These are phyloP conservation scores for Chrysotoxum bicinctum DNA, from an alignment of 2,888 invertebrate genomes.

Conservation along the genomic window DNA sequence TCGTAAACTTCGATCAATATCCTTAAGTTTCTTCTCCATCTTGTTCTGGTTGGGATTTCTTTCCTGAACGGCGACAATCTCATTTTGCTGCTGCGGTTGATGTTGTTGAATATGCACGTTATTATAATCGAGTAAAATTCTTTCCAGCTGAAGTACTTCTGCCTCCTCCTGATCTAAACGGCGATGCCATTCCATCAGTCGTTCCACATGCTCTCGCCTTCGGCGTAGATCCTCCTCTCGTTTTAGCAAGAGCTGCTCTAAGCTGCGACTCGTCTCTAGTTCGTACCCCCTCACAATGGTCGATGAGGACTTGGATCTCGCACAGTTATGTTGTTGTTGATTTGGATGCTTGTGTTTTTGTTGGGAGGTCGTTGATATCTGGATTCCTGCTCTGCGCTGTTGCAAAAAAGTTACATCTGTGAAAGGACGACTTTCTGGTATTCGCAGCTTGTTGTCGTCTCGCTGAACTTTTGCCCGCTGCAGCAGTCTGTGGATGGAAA, in stretches of 20 bases:
- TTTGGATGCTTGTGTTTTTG: conserved; percentile 19
- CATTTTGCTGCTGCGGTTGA: conserved; percentile 2
- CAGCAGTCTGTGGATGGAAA: conserved; percentile 51
- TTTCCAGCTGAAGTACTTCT: conserved; percentile 82
- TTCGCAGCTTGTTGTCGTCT: conserved; percentile 62
- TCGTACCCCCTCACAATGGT: conserved; percentile 75
- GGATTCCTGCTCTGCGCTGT: conserved; percentile 50
- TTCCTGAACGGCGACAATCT: conserved; percentile 1
- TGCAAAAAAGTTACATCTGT: conserved; percentile 60
- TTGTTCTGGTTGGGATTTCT: conserved; percentile 61
- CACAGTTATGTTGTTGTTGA: conserved; percentile 51
- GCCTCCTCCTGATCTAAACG: conserved; percentile 83
- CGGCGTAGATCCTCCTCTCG: conserved; percentile 82
- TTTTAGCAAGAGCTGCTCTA: conserved; percentile 80
- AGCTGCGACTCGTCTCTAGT: conserved; percentile 75
- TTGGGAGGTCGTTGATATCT: conserved; percentile 48
- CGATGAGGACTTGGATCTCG: conserved; percentile 59
- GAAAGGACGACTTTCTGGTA: conserved; percentile 60
- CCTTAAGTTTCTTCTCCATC: conserved; percentile 76
- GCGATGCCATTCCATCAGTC: conserved; percentile 83
- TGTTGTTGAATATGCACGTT: conserved; percentile 73
- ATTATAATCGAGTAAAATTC: conserved; percentile 76
- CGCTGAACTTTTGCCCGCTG: conserved; percentile 64
- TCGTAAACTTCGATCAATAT: conserved; percentile 78
- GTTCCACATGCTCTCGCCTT: conserved; percentile 82